Conservation (phyloP, 2,797 vertebrate species). For the Bucorvus abyssinicus region DNA sequence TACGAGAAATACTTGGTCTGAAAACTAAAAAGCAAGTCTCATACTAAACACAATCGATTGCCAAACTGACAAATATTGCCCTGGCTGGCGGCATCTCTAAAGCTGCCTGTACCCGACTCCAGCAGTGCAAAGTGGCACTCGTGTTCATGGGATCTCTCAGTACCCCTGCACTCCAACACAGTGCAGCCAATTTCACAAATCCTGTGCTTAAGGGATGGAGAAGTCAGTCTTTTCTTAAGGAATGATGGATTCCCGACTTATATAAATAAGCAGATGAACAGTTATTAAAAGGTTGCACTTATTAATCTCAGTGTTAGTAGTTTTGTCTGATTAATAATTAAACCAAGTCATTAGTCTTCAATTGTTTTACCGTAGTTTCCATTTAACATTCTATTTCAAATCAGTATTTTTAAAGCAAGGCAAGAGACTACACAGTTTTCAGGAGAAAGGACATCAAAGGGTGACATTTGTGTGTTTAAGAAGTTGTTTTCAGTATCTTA, state of each 20-base stretch:
- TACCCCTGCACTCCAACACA: neutral
- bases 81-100: neutral
- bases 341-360: neutral
- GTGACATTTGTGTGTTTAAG: neutral
- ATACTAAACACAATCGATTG: neutral
- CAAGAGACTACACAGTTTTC: neutral
- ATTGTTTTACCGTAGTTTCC: neutral
- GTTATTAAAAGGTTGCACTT: neutral
- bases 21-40: neutral
- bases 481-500: neutral
- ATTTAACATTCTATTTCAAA: neutral
- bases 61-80: neutral
- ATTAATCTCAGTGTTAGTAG: neutral
- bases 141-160: neutral
- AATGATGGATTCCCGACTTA: neutral
- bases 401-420: neutral
- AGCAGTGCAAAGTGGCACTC: neutral
- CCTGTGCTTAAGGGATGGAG: neutral
- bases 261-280: neutral
- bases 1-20: neutral
- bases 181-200: neutral
- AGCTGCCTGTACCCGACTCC: neutral
- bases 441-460: constrained; percentile 3
- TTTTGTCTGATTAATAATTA: constrained; percentile 2
- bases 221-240: neutral